Evolutionary conservation across 2,888 invertebrate species (phyloP), one percentile per base, ranked within the genome.

Genomic region (Aleiodes leptofemur): DNA sequence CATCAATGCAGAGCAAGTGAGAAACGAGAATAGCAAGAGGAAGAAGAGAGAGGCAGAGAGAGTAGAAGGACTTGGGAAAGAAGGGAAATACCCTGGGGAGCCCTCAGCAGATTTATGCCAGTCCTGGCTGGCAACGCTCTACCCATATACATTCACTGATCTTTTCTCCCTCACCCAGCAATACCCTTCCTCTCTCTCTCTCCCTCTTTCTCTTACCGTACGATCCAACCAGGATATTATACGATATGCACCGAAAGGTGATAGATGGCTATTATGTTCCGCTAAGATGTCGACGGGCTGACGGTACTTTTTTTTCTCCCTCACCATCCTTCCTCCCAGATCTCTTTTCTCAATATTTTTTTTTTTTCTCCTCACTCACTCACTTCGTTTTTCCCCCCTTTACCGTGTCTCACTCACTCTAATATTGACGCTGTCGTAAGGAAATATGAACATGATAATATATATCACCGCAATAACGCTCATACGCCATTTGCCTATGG

Each of bases 81-180:
- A 84, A 81, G 85, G 83, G 85, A 87, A 85, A 88, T 85, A 85
- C 88, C 84, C 88, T 74, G 77, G 87, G 87, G 88, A 88, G 83
- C 86, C 85, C 85, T 86, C 87, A 84, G 86, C 86, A 86, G 88
- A 88, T 89, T 89, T 88, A 88, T 89, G 86, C 83, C 84, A 82
- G 83, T 83, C 85, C 82, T 81, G 81, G 83, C 83, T 85, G 82
- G 82, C 84, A 84, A 82, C 82, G 79, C 78, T 78, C 78, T 74
- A 73, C 80, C 80, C 79, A 55, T 73, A 72, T 78, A 74, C 70
- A 77, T 78, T 81, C 79, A 82, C 78, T 76, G 76, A 70, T 50
- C 64, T 66, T 76, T 72, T 70, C 61, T 74, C 79, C 66, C 55
- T 48, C n/a, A 14, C 38, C 57, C 53, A 59, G 69, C 74, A 64